Evolutionary conservation across 1,140 invertebrate genomes (phyloP).

Genomic region (Limonius californicus): DNA sequence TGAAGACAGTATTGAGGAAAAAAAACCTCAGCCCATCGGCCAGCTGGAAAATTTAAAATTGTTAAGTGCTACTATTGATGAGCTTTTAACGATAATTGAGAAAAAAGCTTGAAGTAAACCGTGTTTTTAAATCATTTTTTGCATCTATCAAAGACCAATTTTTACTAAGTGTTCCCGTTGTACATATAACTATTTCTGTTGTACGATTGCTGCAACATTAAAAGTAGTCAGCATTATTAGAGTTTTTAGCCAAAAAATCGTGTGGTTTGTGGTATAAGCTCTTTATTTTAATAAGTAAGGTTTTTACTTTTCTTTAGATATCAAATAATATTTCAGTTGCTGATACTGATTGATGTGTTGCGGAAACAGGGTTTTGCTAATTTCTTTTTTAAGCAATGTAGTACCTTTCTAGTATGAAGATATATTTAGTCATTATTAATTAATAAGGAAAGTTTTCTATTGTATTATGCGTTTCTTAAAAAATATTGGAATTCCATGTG

Average conservation of each 20-base stretch:
- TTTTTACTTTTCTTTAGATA: conserved; percentile 4
- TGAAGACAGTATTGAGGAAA: conserved; percentile 31
- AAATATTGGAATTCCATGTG: conserved; percentile 12
- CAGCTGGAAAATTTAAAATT: conserved; percentile 35
- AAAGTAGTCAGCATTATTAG: no score
- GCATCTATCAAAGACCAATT: not conserved
- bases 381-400: not conserved
- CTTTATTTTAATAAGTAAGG: not conserved
- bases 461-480: conserved; percentile 15
- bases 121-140: no score
- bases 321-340: conserved; percentile 8
- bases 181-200: not conserved
- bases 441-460: conserved; percentile 2
- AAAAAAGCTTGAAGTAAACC: conserved; percentile 19
- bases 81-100: conserved; percentile 40
- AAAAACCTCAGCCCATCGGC: conserved; percentile 27
- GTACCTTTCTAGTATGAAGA: conserved; percentile 1
- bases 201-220: not conserved
- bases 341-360: not conserved
- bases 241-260: not conserved
- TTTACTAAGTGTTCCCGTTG: not conserved
- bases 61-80: conserved; percentile 37
- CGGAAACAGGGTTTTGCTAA: conserved; percentile 5
- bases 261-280: conserved; percentile 3
- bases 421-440: conserved; percentile 9